These are phyloP conservation scores for Tenthredo distinguenda DNA, from an alignment of 2,888 invertebrate species.

Conservation along the genomic window DNA sequence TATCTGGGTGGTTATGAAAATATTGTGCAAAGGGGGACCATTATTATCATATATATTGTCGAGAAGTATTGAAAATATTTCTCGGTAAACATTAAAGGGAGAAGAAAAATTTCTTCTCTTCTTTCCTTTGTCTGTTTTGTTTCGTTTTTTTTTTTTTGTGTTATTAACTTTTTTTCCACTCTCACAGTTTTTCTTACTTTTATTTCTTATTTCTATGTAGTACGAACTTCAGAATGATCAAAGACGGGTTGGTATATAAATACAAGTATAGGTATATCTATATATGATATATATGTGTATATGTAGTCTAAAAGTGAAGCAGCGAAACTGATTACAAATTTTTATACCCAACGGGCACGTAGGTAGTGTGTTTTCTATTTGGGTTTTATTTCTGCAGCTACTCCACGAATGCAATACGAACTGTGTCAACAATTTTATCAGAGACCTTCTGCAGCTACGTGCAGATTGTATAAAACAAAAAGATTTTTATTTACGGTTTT, in stretches of 20 bases:
- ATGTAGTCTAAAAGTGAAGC: background rate
- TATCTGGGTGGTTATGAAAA: background rate
- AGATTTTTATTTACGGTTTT: background rate
- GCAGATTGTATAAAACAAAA: background rate
- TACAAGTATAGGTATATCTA: background rate
- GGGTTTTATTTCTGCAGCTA: background rate
- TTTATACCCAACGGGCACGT: background rate
- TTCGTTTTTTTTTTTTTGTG: background rate
- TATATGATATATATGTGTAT: background rate
- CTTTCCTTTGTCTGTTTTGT: background rate
- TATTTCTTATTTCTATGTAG: background rate
- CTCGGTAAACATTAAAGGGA: background rate
- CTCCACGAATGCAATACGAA: background rate
- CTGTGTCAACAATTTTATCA: slow-evolving; percentile 32
- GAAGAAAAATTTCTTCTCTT: background rate
- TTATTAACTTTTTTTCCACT: background rate
- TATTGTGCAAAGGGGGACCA: background rate
- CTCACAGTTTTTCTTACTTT: no score
- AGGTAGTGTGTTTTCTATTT: background rate
- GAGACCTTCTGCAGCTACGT: background rate
- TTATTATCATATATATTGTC: background rate
- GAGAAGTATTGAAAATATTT: slow-evolving; percentile 24
- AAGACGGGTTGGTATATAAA: background rate
- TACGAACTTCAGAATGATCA: background rate
- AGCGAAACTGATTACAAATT: slow-evolving; percentile 1